Base-by-base conservation (phyloP, 2,113 vertebrate species). In the Hydrochoerus hydrochaeris region DNA sequence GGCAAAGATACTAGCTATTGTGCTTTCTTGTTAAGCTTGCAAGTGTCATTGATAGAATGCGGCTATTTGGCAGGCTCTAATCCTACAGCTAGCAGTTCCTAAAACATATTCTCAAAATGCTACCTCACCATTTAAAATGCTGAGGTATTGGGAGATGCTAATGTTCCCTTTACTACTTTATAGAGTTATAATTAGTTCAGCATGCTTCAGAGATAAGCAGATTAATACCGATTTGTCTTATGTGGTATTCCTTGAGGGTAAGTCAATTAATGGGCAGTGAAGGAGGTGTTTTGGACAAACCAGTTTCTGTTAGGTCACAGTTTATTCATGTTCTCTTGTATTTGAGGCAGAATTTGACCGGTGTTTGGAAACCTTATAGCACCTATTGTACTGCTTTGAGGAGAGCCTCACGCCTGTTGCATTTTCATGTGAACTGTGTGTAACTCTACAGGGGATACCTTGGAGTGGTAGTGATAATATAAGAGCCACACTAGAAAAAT, bases 31-130 rank as follows among this genome's bases (percentile, higher is more conserved):
- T 38, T 88, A 92, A 91, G 60, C 24, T 69, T 63, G 26, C 1
- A 82, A 65, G 63, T 54, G 32, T 44, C n/a, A 86, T 5, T 86
- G 49, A 81, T 54, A 71, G 73, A 93, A 38, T 62, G 35, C 81
- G 44, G 3, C 44, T 73, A 4, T 90, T 86, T n/a, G 22, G 19
- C 65, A 32, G 52, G 26, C 22, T 60, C 20, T 80, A 1, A 62
- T 67, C 32, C 60, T 93, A 4, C 2, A 88, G 52, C 13, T 69
- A 46, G 52, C 19, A 67, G 38, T 41, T 65, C 30, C 69, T 84
- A 26, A 92, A 92, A n/a, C n/a, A 75, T 80, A 80, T 60, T 95
- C 35, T 75, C 41, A 94, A 96, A 92, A 77, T 63, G 14, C 32
- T 16, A 46, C 7, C n/a, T 77, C 19, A 73, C 4, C 60, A 38